Percentiles rank a stretch among this genome's conserved stretches.
phyloP scores from a whole-genome alignment of 2,113 vertebrate genomes.

The Ancistrus triradiatus region DNA sequence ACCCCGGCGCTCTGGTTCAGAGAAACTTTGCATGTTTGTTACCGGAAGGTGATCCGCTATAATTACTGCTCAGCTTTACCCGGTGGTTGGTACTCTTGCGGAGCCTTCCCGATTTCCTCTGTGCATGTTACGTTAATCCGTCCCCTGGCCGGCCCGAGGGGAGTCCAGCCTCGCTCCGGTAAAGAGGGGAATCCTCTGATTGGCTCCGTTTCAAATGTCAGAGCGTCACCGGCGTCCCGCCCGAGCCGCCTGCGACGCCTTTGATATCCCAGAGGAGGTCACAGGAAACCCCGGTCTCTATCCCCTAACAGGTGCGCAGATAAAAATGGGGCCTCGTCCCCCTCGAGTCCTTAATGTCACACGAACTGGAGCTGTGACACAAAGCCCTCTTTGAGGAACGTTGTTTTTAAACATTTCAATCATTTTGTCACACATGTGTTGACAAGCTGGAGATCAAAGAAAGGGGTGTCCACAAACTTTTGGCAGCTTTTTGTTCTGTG shows the following conservation, averaged over 20 bases:
- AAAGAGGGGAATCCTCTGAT: constrained; percentile 33
- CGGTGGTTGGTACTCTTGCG: too few species aligned
- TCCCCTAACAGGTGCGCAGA: constrained; percentile 38
- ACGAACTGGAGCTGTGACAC: too few species aligned
- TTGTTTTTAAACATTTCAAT: too few species aligned
- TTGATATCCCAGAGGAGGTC: constrained; percentile 38
- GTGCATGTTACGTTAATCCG: constrained; percentile 17
- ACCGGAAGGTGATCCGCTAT: too few species aligned
- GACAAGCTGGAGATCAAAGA: too few species aligned
- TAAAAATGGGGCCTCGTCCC: constrained; percentile 37
- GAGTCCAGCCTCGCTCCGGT: constrained; percentile 24
- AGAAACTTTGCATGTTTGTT: too few species aligned
- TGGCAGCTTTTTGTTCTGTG: too few species aligned
- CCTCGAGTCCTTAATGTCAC: constrained; percentile 18
- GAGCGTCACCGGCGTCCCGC: constrained; percentile 24
- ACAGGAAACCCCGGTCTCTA: constrained; percentile 44
- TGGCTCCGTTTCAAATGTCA: constrained; percentile 35
- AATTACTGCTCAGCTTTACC: too few species aligned
- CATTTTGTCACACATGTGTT: too few species aligned
- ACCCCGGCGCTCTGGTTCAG: too few species aligned
- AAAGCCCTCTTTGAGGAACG: too few species aligned
- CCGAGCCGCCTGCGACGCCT: constrained; percentile 20
- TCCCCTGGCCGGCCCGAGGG: constrained; percentile 6
- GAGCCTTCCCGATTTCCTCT: constrained; percentile 9
- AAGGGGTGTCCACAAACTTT: too few species aligned